Base-by-base conservation (phyloP, 2,113 vertebrate species). In the Sprattus sprattus region DNA sequence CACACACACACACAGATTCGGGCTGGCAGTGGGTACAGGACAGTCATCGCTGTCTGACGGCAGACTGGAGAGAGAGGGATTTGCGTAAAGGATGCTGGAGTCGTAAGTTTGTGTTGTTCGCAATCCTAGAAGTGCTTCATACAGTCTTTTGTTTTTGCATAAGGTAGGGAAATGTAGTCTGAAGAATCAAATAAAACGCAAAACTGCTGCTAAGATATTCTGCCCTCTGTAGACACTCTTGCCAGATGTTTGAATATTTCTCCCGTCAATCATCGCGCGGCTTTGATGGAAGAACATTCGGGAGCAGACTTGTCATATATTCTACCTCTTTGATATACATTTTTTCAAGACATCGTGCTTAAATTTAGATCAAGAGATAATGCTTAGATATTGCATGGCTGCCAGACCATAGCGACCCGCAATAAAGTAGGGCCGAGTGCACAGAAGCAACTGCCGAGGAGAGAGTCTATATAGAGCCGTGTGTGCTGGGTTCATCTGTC, bases 11-110 rank as follows among this genome's bases (percentile, higher is more conserved):
- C 64, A 78, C 71, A 57, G 84, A 81, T 78, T 39, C 25, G 3
- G 71, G 28, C 28, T 39, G 86, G 78, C 82, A 67, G 44, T 87
- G 67, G 83, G 81, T 54, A 71, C 71, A 87, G 86, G 32, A 39
- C 64, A 10, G 64, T 67, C 64, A 28, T 28, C 6, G 25, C n/a
- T 67, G 85, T 52, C 82, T 86, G 82, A 86, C 85, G 81, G 84
- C 52, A 84, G 86, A 87, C 64, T 10, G 67, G 46, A 81, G 83
- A 32, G 83, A 47, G 71, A 18, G 84, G 64, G 81, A 83, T 67
- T 67, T 81, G 49, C 87, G 81, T 83, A 83, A 87, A 90, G 82
- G 32, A 90, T 90, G 89, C 83, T 90, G 25, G 54, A 90, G 86
- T 78, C 83, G 89, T 90, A 90, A 90, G 89, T 90, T 87, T 67